Conservation (phyloP, 2,113 vertebrate species). For the Lycocorax pyrrhopterus region DNA sequence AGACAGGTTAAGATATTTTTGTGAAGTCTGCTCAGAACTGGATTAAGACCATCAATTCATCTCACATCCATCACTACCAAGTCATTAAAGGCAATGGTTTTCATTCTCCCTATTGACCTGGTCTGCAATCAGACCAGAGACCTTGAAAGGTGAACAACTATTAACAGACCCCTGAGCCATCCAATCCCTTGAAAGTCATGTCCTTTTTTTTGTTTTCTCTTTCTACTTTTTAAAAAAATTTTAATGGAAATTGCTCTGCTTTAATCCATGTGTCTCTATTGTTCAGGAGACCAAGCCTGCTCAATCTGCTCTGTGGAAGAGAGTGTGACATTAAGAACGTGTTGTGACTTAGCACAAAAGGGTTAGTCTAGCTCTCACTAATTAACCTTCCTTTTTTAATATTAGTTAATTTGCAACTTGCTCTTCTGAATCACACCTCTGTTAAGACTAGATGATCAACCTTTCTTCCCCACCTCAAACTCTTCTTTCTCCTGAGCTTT, state of each 20-base stretch:
- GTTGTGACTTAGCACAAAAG: not conserved
- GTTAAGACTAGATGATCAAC: not conserved
- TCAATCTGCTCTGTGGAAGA: not conserved
- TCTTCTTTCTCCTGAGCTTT: not conserved
- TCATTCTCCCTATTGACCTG: slow-evolving; percentile 36
- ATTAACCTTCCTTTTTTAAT: not conserved
- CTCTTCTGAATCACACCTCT: not conserved
- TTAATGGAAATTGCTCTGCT: not conserved
- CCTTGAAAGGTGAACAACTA: slow-evolving; percentile 3
- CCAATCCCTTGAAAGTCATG: not conserved
- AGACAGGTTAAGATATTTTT: not conserved
- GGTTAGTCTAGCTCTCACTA: not conserved
- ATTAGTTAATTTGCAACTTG: not conserved
- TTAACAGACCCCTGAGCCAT: not conserved
- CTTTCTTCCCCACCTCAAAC: not conserved
- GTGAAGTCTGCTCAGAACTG: not conserved
- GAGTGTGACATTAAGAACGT: not conserved
- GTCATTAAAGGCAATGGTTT: slow-evolving; percentile 20
- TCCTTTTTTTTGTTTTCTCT: not conserved
- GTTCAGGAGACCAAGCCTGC: not conserved
- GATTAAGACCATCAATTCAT: slow-evolving; percentile 10
- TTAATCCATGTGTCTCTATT: not conserved
- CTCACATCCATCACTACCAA: slow-evolving; percentile 35
- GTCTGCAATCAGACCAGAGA: slow-evolving; percentile 8
- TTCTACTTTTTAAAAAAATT: not conserved